Evolutionary conservation across 2,113 vertebrate genomes (phyloP).

Genomic region (Psephotus haematonotus): DNA sequence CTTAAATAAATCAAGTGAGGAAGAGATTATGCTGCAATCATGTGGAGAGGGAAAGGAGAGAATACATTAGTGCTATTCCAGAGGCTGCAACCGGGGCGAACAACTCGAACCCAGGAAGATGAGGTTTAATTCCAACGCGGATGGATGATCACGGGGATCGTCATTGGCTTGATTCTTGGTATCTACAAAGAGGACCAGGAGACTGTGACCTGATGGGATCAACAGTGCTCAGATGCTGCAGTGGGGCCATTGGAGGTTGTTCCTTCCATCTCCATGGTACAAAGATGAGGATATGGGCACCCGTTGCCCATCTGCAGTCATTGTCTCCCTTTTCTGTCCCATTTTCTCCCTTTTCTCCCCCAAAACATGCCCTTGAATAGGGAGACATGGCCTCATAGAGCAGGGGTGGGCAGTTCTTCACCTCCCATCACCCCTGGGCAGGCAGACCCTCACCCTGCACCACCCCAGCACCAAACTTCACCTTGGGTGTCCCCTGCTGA

Average conservation of each 20-base stretch:
- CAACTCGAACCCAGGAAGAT: neutral
- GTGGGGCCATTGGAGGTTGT: neutral
- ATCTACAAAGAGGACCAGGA: neutral
- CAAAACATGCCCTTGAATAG: fast-evolving
- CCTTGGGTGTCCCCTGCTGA: neutral
- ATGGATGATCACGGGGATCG: neutral
- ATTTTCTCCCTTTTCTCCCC: neutral
- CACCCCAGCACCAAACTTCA: neutral
- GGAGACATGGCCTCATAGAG: neutral
- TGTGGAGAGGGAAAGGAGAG: slow-evolving; percentile 34
- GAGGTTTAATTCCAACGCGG: neutral
- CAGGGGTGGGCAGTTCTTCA: neutral
- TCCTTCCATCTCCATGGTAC: neutral
- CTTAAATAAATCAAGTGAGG: slow-evolving; percentile 64
- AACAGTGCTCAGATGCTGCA: neutral
- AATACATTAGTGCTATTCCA: slow-evolving; percentile 51
- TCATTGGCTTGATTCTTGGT: neutral
- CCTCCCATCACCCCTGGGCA: neutral
- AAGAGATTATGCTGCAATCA: slow-evolving; percentile 59
- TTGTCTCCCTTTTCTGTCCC: neutral
- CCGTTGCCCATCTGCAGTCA: fast-evolving
- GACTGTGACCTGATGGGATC: neutral
- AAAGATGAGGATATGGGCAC: neutral
- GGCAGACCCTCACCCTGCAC: neutral
- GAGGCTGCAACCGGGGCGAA: neutral